phyloP scores from a whole-genome alignment of 2,113 vertebrate species.

The Chaetura pelagica region DNA sequence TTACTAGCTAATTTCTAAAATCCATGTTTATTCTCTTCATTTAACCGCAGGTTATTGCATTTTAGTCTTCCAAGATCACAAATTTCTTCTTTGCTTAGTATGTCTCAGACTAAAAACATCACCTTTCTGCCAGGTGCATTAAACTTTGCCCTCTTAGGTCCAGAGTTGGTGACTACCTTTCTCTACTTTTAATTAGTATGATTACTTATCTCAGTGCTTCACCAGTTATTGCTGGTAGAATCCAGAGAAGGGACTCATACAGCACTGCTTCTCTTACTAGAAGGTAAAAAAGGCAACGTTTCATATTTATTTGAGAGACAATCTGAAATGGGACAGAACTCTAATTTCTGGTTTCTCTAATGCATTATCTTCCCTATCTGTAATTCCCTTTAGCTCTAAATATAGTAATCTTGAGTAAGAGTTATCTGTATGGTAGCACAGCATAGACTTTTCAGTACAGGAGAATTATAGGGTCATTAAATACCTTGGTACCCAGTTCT shows the following conservation, averaged over 20 bases:
- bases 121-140: not conserved
- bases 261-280: not conserved
- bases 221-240: not conserved
- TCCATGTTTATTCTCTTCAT: not conserved
- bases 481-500: not conserved
- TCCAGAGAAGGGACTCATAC: not conserved
- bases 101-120: not conserved
- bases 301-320: not conserved
- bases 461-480: not conserved
- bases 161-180: not conserved
- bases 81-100: not conserved
- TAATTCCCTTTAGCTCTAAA: not conserved
- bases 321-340: not conserved
- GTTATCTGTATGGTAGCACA: not conserved
- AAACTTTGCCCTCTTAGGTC: not conserved
- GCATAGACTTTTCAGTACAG: not conserved
- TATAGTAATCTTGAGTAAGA: not conserved
- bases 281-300: not conserved
- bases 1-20: not conserved
- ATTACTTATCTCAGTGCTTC: constrained; percentile 2
- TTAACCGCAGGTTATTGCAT: not conserved
- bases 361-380: not conserved
- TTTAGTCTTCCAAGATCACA: not conserved
- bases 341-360: not conserved
- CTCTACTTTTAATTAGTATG: constrained; percentile 21